These are phyloP conservation scores for Drosophila conformis DNA, from an alignment of 2,888 invertebrate genomes.

Conservation along the genomic window DNA sequence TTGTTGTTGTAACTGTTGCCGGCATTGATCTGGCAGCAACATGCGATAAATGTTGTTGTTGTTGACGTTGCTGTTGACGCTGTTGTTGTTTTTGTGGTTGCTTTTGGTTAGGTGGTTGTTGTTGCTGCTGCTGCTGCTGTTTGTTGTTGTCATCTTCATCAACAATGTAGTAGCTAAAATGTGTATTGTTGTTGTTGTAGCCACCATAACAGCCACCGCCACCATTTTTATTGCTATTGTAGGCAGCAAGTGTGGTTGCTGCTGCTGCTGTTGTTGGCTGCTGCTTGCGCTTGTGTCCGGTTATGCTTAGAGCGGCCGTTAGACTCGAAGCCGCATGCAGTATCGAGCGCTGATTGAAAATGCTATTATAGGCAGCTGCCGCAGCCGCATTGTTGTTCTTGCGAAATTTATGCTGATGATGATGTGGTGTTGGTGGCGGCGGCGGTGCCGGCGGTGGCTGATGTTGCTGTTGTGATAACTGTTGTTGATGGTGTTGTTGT, in stretches of 20 bases:
- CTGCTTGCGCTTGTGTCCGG: conserved; percentile 75
- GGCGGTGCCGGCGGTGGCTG: conserved; percentile 55
- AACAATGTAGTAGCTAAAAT: conserved; percentile 63
- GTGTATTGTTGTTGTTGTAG: conserved; percentile 41
- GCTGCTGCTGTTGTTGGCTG: conserved; percentile 26
- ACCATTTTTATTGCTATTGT: conserved; percentile 55
- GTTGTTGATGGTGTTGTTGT: conserved; percentile 45
- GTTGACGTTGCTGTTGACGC: conserved; percentile 32
- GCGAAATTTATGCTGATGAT: conserved; percentile 82
- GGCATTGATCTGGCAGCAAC: conserved; percentile 47
- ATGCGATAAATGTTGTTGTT: conserved; percentile 33
- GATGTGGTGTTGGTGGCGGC: conserved; percentile 50
- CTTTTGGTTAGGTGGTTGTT: conserved; percentile 40
- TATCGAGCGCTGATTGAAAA: conserved; percentile 81
- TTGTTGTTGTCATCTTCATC: conserved; percentile 59
- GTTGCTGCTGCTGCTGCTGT: conserved; percentile 40
- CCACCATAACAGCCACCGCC: conserved; percentile 30
- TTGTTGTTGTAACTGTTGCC: conserved; percentile 44
- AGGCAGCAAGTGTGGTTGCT: conserved; percentile 45
- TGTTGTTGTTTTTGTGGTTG: conserved; percentile 42
- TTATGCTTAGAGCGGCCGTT: conserved; percentile 77
- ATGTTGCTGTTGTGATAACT: conserved; percentile 18
- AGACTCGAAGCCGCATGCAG: conserved; percentile 76
- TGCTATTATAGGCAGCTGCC: conserved; percentile 83
- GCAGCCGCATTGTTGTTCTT: conserved; percentile 84